Evolutionary conservation across 2,888 invertebrate species (phyloP), one percentile per base, ranked within the genome.

Genomic region (Euplagia quadripunctaria): DNA sequence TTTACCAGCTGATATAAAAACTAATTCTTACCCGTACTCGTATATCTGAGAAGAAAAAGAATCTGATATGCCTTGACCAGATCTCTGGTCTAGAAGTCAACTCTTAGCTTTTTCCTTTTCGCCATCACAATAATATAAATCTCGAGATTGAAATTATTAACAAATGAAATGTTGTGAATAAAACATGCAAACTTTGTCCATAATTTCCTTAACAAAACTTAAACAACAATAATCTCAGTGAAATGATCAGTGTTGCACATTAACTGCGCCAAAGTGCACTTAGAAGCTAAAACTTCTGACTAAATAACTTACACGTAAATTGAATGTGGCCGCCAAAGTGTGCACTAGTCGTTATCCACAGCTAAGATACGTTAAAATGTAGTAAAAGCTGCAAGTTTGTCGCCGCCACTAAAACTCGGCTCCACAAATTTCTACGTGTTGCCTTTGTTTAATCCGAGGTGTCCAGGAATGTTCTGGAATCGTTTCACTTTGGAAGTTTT

Each of bases 241-340:
- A 46, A 64, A 70, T 65, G n/a, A 58, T 61, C 58, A 61, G 31
- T 6, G 20, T 64, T 49, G 16, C 51, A 70, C 67, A 63, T 52
- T 52, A 71, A 66, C 51, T 61, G 61, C 61, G 52, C 49, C 68
- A 74, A 78, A 76, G 75, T 76, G 74, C 73, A 79, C 79, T 84
- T 82, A 76, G 42, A 11, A 61, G 31, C 46, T 51, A 46, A 78
- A 82, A 75, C 76, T 76, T 72, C 20, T 73, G 72, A 65, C 75
- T 68, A 78, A 84, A 82, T 82, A 77, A 83, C 79, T 82, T 71
- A 70, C 73, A 75, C 72, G 76, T 69, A 76, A 83, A 81, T 83
- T 82, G 79, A 84, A 81, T 82, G 70, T 79, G 64, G 74, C 75
- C 78, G 74, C 81, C 41, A 14, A 79, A 82, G 72, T 71, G 78